Evolutionary conservation across 2,797 vertebrate genomes (phyloP).

Genomic region (Vespertilio murinus): DNA sequence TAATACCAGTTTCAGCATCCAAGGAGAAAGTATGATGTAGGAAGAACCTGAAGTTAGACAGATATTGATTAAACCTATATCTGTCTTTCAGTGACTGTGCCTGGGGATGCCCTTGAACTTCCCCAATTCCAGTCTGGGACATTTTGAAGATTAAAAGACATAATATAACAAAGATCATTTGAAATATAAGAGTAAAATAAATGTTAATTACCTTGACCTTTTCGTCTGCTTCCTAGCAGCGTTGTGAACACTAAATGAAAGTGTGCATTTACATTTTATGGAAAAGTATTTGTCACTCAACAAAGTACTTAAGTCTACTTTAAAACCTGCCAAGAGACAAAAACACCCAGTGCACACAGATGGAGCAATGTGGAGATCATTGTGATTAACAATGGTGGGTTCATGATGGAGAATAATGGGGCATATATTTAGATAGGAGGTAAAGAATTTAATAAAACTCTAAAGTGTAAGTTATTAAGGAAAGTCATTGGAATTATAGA

Average conservation of each 20-base stretch:
- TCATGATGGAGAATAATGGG: background rate
- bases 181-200: background rate
- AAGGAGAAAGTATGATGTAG: background rate
- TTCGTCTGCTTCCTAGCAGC: background rate
- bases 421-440: background rate
- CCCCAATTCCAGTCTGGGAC: background rate
- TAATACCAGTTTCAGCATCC: too few relatives aligned
- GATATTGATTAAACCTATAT: background rate
- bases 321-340: background rate
- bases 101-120: background rate
- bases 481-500: background rate
- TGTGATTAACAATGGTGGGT: background rate
- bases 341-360: background rate
- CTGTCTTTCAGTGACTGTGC: background rate
- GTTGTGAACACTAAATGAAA: background rate
- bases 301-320: background rate
- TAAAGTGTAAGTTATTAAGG: background rate
- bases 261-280: background rate
- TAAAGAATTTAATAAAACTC: background rate
- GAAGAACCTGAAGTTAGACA: background rate
- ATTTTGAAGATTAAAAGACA: background rate
- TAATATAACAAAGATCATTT: background rate
- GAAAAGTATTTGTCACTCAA: background rate
- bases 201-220: conserved; percentile 5
- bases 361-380: background rate